phyloP scores from a whole-genome alignment of 2,797 vertebrate species.

The Pterois miles region DNA sequence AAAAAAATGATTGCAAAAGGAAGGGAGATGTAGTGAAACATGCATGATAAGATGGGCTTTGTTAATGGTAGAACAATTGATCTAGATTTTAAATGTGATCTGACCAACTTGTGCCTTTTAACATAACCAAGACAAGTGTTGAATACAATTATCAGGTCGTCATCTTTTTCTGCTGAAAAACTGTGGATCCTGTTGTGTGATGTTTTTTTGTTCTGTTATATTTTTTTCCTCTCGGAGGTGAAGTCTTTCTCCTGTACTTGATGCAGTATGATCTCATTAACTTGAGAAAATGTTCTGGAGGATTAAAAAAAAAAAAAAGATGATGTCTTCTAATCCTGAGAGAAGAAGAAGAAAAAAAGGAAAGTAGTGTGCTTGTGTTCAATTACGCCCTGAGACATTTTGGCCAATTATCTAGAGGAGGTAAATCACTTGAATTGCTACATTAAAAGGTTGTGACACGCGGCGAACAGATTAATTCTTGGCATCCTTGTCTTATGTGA shows the following conservation, averaged over 20 bases:
- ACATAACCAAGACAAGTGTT: conserved; percentile 86
- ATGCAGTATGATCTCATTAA: conserved; percentile 72
- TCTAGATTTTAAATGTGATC: conserved; percentile 79
- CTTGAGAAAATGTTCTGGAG: conserved; percentile 45
- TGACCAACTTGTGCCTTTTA: conserved; percentile 96
- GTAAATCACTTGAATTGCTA: conserved; percentile 59
- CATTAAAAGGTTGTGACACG: conserved; percentile 71
- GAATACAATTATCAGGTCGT: conserved; percentile 84
- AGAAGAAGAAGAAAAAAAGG: conserved; percentile 15
- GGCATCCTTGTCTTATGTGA: conserved; percentile 64
- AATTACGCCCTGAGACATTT: conserved; percentile 59
- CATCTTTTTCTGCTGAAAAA: conserved; percentile 83
- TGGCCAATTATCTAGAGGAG: conserved; percentile 59
- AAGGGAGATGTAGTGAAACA: conserved; percentile 66
- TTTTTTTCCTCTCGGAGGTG: conserved; percentile 73
- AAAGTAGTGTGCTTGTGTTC: conserved; percentile 54
- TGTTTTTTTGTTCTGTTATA: conserved; percentile 63
- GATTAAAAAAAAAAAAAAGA: conserved; percentile 35
- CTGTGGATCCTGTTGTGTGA: conserved; percentile 84
- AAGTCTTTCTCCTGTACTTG: conserved; percentile 60
- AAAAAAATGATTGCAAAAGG: conserved; percentile 69
- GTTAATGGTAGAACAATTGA: conserved; percentile 74
- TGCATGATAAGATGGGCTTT: conserved; percentile 74
- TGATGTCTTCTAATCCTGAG: conserved; percentile 50
- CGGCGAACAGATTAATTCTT: conserved; percentile 69